Evolutionary conservation across 2,888 invertebrate genomes (phyloP), one percentile per base, ranked within the genome.

Genomic region (Norana najaformis): DNA sequence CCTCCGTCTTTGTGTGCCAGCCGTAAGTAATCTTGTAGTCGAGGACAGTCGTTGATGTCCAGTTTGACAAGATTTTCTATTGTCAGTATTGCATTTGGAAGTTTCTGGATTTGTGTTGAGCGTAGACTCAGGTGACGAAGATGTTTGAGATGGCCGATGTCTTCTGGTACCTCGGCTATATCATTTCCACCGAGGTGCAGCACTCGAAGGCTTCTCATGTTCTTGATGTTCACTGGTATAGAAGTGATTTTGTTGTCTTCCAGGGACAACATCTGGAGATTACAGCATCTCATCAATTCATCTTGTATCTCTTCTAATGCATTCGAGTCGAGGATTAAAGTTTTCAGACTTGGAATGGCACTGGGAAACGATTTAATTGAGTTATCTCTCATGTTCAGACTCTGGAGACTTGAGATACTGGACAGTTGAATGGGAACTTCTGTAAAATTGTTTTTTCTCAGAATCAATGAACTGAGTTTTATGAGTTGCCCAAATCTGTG

Each of bases 341-440:
- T 47, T 20, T 89, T 89, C 37, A 90, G 41, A 23, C 85, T 30
- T 14, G 89, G 89, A 35, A 90, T 30, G 23, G 38, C 35, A 39
- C n/a, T 2, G 14, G 53, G 85, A 36, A 90, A 89, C 30, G 89
- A 37, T 36, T 16, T 23, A 30, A 90, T 30, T 20, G 18, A 18
- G 88, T 90, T 90, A 39, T 90, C 69, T 53, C 82, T 41, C 47
- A 90, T 47, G 39, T 90, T 90, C 41, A 90, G 83, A n/a, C 88
- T 37, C 34, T 89, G 69, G 23, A 90, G 88, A 34, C 39, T 89
- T 20, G 8, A 23, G 16, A 90, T 34, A 30, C 37, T 69, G 83
- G n/a, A 41, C 88, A 90, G 38, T 83, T 85, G 41, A 18, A 1
- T 18, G 16, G 89, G 90, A 37, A 89, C 88, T 41, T 89, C 37